Evolutionary conservation across 2,888 invertebrate genomes (phyloP), one percentile per base, ranked within the genome.

Genomic region (Coleophora deauratella): DNA sequence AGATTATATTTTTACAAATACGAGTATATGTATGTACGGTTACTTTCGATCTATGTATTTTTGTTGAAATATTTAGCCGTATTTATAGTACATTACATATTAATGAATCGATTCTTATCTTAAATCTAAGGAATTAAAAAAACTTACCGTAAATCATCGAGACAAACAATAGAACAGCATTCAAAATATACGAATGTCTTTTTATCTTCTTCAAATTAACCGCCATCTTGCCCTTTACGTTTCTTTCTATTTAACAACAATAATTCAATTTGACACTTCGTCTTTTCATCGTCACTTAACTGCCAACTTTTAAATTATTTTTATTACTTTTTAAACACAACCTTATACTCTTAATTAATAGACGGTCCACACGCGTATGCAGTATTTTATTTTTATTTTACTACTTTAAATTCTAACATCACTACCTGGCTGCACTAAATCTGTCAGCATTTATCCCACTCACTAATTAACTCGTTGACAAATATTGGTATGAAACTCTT

Each of bases 131-230:
- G n/a, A n/a, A n/a, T n/a, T n/a, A n/a, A n/a, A 3, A 21, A 21
- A 37, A 80, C 85, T 85, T 59, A 85, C 85, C 85, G 50, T 85
- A 84, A 56, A 82, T 78, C 72, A 80, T 73, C 11, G 80, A 74
- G 47, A 79, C 54, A 59, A 80, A 70, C 31, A 84, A 66, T 39
- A 84, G 57, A 45, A 81, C 56, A 35, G 80, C 81, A 67, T 82
- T 81, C 70, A 82, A 50, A 50, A 78, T 46, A 50, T 69, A 77
- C 46, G 79, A 79, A 73, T 78, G 78, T 66, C 62, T 69, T 62
- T 70, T 74, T 52, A 79, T 64, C 51, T 66, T 76, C 62, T 78
- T 79, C 57, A 66, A 55, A 49, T 66, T 62, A 37, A 59, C 69
- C 30, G 74, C 79, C 84, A 85, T 85, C 65, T 74, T 79, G 54